These are phyloP conservation scores for Indri indri DNA, from an alignment of 2,113 vertebrate genomes.

Conservation along the genomic window DNA sequence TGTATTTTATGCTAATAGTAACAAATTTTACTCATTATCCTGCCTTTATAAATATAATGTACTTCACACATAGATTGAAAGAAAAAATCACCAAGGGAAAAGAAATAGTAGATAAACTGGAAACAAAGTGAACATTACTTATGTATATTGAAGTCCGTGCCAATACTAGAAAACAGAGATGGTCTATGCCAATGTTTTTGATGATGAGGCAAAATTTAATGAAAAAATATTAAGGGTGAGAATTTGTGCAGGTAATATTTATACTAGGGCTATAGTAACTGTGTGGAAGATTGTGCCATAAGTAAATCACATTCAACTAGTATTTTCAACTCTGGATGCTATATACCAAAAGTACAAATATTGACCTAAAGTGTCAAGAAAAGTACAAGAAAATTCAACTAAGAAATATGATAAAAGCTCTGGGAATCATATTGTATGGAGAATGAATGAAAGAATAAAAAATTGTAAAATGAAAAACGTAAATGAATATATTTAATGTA, in stretches of 20 bases:
- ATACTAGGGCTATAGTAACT: neutral
- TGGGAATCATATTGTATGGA: neutral
- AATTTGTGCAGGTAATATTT: neutral
- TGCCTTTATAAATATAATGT: neutral
- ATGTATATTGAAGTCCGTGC: neutral
- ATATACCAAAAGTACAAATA: neutral
- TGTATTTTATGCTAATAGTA: neutral
- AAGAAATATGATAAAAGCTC: neutral
- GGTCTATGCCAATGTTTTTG: neutral
- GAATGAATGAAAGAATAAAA: neutral
- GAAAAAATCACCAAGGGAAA: neutral
- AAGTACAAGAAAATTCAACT: neutral
- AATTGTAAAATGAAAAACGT: neutral
- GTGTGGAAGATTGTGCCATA: too few species aligned
- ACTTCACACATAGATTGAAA: neutral
- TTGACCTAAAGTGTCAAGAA: neutral
- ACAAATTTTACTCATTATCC: neutral
- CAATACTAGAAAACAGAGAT: neutral
- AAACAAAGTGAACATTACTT: neutral
- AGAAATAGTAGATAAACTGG: neutral
- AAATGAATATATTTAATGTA: neutral
- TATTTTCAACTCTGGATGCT: neutral
- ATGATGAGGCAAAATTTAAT: neutral
- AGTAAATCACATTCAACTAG: neutral
- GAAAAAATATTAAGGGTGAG: neutral